Base-by-base conservation (phyloP, 2,797 vertebrate species). In the Erithacus rubecula region DNA sequence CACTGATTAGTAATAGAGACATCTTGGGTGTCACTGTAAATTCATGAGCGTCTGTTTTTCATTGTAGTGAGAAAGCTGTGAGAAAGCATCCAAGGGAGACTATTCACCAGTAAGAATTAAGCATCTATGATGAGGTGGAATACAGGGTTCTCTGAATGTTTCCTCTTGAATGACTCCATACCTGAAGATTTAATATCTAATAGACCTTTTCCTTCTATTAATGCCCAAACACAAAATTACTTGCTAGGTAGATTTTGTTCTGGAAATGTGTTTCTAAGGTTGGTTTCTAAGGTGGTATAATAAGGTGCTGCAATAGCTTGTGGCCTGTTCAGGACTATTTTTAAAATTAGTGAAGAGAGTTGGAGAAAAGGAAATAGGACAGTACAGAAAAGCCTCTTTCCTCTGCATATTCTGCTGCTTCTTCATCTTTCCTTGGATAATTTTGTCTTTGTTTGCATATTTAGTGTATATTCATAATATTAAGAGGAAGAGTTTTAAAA, bases 41-140 rank as follows among this genome's bases (percentile, higher is more conserved):
- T 92, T 95, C 96, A 89, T 90, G 93, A 95, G 74, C 3, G 0
- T 95, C 90, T 94, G 86, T 60, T 87, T 93, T 89, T 79, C 81
- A 92, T 87, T 92, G 83, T 84, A 81, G 70, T 77, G 70, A 68
- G 74, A 90, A 80, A 93, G 32, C 85, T 91, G 87, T 77, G 85
- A 91, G 83, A 92, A 93, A 90, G 49, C 49, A 52, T 59, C 69
- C 56, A 76, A 92, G 70, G 52, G 70, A 82, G 52, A 22, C 52
- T 79, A 11, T 69, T 89, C 77, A 32, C 56, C 49, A 69, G 36
- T 44, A 58, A 49, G 86, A 67, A 65, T 77, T 64, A 56, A 83
- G 59, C 47, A 43, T 85, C n/a, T 62, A 14, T 62, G 36, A 39
- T 68, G 65, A 92, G 67, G 71, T 87, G 65, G 41, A 72, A 75